A percentile compares a stretch with the other conserved stretches of the same genome.
phyloP scores from a whole-genome alignment of 2,113 vertebrate species.

The Panthera uncia region DNA sequence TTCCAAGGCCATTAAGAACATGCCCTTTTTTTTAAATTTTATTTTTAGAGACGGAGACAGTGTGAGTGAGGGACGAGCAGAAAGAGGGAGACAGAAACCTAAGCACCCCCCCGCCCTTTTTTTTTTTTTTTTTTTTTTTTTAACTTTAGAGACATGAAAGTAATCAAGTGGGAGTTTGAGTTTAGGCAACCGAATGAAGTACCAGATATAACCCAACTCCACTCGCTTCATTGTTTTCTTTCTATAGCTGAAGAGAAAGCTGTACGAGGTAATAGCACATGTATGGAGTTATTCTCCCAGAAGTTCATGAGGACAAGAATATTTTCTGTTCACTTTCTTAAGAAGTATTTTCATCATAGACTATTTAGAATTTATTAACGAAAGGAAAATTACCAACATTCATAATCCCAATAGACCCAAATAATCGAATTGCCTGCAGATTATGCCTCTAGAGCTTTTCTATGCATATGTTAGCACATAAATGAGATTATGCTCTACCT shows the following conservation, averaged over 20 bases:
- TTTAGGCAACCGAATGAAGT: not conserved
- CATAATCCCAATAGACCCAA: constrained; percentile 45
- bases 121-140: not conserved
- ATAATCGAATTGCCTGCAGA: constrained; percentile 23
- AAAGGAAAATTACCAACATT: constrained; percentile 69
- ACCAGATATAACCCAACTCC: not conserved
- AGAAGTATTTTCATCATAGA: constrained; percentile 50
- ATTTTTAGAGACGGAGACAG: too few relatives aligned
- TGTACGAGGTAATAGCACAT: not conserved
- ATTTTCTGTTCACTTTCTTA: constrained; percentile 62
- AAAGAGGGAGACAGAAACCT: too few relatives aligned
- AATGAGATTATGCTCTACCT: not conserved
- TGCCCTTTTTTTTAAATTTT: too few relatives aligned
- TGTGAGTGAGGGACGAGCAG: too few relatives aligned
- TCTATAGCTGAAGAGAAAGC: constrained; percentile 3
- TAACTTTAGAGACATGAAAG: not conserved
- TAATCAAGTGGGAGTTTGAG: constrained; percentile 8
- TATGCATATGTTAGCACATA: not conserved
- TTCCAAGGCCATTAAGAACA: not conserved
- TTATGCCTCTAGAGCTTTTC: not conserved
- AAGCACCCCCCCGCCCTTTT: not conserved
- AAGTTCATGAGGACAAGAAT: constrained; percentile 48
- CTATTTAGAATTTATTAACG: constrained; percentile 60
- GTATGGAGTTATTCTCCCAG: constrained; percentile 29
- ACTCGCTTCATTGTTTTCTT: not conserved